These are phyloP conservation scores for Pseudopleuronectes americanus DNA, from an alignment of 2,797 vertebrate species.

Conservation along the genomic window DNA sequence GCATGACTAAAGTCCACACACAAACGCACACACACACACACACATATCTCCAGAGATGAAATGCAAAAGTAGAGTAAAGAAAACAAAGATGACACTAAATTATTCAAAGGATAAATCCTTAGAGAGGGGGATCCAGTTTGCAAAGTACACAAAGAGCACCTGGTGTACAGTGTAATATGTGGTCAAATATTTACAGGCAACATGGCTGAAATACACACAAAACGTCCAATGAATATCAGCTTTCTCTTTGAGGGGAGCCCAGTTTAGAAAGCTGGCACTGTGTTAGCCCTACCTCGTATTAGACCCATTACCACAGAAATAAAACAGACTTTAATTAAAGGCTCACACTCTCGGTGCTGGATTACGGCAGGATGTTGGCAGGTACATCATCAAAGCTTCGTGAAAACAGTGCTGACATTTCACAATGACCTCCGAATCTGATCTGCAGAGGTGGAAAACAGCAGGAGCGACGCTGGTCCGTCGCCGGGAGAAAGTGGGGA, in stretches of 20 bases:
- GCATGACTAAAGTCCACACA: constrained; percentile 1
- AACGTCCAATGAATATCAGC: constrained; percentile 40
- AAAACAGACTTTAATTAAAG: neutral
- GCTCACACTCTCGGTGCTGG: constrained; percentile 28
- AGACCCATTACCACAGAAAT: constrained; percentile 6
- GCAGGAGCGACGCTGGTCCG: constrained; percentile 63
- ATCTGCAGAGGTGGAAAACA: constrained; percentile 63
- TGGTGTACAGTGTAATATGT: constrained; percentile 42
- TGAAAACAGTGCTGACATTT: constrained; percentile 50
- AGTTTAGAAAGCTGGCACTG: constrained; percentile 12
- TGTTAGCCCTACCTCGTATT: neutral
- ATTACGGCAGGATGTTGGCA: constrained; percentile 50
- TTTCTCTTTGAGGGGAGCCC: constrained; percentile 4
- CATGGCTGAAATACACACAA: constrained; percentile 37
- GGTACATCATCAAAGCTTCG: constrained; percentile 37
- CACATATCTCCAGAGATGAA: constrained; percentile 35
- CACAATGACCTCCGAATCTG: constrained; percentile 62
- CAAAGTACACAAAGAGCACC: constrained; percentile 60
- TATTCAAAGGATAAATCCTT: constrained; percentile 31
- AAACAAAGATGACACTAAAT: constrained; percentile 14
- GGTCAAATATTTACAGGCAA: constrained; percentile 66
- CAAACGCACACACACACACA: neutral
- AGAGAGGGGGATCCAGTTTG: constrained; percentile 33
- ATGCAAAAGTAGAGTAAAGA: constrained; percentile 9
- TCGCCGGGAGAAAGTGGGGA: constrained; percentile 22